Base-by-base conservation (phyloP, 1,140 invertebrate genomes). In the Saccostrea echinata region DNA sequence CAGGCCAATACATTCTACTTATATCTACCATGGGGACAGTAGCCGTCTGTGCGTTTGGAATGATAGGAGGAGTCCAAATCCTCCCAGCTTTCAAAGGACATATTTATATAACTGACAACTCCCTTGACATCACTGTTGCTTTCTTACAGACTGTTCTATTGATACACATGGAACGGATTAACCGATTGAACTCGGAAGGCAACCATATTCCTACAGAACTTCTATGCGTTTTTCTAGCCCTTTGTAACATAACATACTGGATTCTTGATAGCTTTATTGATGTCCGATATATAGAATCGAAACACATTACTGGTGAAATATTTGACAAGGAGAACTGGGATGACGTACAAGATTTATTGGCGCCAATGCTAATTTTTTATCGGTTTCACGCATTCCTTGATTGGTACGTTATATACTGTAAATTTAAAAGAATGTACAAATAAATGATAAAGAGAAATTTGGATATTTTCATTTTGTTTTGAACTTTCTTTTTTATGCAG, bases 311-410 rank as follows among this genome's bases (percentile, higher is more conserved):
- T 13, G 83, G 30, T 8, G 21, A 21, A 18, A 4, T 33, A 21
- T 84, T 57, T 61, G n/a, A 24, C n/a, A 53, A 53, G n/a, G 43
- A 24, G 12, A 84, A 55, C 43, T 57, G 52, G 55, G n/a, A 61
- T 33, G 27, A 57, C 2, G 24, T 57, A 11, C 27, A 57, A 33
- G 13, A 61, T 24, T 11, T 57, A 24, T 13, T 84, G 27, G 43
- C 52, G 9, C 83, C 83, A 16, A 30, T 84, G 43, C 27, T 84
- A 33, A 84, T 84, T 51, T 84, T 84, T 21, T 84, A 84, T 27
- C 83, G 83, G 4, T 84, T 84, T 27, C 83, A 84, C 21, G 53
- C 52, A 24, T 84, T 53, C 30, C 43, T 84, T 24, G 83, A 84
- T 27, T 61, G 43, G 83, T 84, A 84, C 53, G 16, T 3, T 30